Evolutionary conservation across 2,797 vertebrate genomes (phyloP).

Genomic region (Mormyrus proboscirostris): DNA sequence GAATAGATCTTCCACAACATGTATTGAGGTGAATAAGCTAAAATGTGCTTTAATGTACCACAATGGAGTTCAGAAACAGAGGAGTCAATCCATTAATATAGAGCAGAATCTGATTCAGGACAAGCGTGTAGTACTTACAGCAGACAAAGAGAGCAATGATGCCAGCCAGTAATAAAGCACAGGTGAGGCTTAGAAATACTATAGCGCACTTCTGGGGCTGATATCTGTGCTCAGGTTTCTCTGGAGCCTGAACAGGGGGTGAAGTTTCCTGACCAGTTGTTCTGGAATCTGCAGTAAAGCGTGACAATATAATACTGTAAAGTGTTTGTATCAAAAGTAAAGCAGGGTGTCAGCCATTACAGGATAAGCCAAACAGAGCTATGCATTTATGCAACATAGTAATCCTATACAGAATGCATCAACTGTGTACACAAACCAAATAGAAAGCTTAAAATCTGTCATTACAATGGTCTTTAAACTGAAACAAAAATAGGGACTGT

Average conservation of each 20-base stretch:
- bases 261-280: not conserved
- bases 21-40: not conserved
- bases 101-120: not conserved
- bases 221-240: not conserved
- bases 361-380: not conserved
- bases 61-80: not conserved
- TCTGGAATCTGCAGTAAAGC: not conserved
- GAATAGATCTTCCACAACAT: not conserved
- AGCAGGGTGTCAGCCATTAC: not conserved
- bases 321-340: not conserved
- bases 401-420: not conserved
- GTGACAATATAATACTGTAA: not conserved
- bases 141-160: constrained; percentile 30
- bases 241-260: not conserved
- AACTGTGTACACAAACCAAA: not conserved
- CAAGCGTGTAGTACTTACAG: constrained; percentile 41
- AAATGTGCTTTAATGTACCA: not conserved
- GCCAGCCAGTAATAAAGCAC: constrained; percentile 33
- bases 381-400: not conserved
- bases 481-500: not conserved
- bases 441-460: not conserved
- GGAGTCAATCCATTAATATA: not conserved
- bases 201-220: not conserved
- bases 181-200: constrained; percentile 37
- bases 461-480: not conserved